phyloP scores from a whole-genome alignment of 2,797 vertebrate species.

The Eurystomus glaucurus region DNA sequence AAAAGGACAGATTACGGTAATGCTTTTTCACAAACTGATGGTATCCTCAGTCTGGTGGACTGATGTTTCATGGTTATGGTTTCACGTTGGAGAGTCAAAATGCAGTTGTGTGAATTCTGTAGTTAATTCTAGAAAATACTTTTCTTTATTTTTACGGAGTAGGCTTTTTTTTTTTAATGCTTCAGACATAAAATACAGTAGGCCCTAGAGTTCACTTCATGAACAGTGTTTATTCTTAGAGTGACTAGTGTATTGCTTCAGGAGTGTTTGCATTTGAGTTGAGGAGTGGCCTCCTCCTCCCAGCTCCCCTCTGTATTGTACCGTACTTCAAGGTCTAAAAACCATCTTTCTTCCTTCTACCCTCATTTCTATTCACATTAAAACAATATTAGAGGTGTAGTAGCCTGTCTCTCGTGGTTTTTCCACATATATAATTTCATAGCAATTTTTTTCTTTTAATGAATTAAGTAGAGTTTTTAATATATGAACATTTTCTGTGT shows the following conservation, averaged over 20 bases:
- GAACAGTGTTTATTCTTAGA: not conserved
- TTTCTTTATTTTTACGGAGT: not conserved
- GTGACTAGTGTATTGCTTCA: not conserved
- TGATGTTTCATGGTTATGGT: not conserved
- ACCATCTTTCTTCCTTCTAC: not conserved
- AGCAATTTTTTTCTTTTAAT: not conserved
- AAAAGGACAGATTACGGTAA: not conserved
- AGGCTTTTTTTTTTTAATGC: not conserved
- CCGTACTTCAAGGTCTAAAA: not conserved
- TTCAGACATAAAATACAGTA: not conserved
- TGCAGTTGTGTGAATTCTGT: not conserved
- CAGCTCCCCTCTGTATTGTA: accelerated
- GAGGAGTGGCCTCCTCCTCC: not conserved
- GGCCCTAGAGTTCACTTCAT: not conserved
- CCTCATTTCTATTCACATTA: not conserved
- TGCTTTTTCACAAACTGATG: not conserved
- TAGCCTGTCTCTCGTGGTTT: not conserved
- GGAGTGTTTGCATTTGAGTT: not conserved
- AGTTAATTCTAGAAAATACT: not conserved
- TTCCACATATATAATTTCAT: not conserved
- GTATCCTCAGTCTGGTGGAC: not conserved
- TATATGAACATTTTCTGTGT: not conserved
- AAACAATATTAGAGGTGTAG: not conserved
- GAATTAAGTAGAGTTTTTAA: not conserved
- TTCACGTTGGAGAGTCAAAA: not conserved